phyloP scores from a whole-genome alignment of 2,888 invertebrate species.

The Leptinotarsa peninsularis region DNA sequence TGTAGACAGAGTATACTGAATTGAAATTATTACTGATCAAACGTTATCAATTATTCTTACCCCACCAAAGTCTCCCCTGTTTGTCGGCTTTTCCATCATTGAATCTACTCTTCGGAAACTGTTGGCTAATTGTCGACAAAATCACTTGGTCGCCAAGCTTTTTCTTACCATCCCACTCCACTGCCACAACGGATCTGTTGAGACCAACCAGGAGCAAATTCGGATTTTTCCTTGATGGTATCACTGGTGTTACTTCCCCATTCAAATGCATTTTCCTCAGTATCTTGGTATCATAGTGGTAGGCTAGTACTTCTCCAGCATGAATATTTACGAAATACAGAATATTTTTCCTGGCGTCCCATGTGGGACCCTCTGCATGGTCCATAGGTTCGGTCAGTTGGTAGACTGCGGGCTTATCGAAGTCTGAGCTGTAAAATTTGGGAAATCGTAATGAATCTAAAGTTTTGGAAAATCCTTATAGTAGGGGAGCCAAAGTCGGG shows the following conservation, averaged over 20 bases:
- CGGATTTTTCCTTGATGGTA: constrained; percentile 52
- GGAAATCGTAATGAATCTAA: background rate
- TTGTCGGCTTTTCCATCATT: constrained; percentile 75
- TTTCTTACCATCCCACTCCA: constrained; percentile 68
- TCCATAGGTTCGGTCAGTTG: constrained; percentile 53
- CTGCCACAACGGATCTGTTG: constrained; percentile 61
- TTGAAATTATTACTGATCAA: background rate
- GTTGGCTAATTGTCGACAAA: constrained; percentile 66
- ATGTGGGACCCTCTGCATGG: constrained; percentile 56
- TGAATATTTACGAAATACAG: constrained; percentile 58
- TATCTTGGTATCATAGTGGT: constrained; percentile 51
- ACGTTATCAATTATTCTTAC: constrained; percentile 57
- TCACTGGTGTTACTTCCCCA: constrained; percentile 51
- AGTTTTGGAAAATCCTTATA: no score
- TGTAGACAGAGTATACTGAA: background rate
- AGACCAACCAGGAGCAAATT: constrained; percentile 54
- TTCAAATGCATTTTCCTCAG: constrained; percentile 47
- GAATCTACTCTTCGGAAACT: constrained; percentile 67
- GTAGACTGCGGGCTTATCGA: constrained; percentile 46
- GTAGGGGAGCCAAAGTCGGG: background rate
- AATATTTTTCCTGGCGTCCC: constrained; percentile 54
- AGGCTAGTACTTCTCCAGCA: constrained; percentile 52
- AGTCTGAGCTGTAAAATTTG: constrained; percentile 20
- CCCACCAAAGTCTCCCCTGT: constrained; percentile 70
- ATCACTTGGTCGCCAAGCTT: constrained; percentile 44